Evolutionary conservation across 1,140 invertebrate species (phyloP), one percentile per base, ranked within the genome.

Genomic region (Apis florea): DNA sequence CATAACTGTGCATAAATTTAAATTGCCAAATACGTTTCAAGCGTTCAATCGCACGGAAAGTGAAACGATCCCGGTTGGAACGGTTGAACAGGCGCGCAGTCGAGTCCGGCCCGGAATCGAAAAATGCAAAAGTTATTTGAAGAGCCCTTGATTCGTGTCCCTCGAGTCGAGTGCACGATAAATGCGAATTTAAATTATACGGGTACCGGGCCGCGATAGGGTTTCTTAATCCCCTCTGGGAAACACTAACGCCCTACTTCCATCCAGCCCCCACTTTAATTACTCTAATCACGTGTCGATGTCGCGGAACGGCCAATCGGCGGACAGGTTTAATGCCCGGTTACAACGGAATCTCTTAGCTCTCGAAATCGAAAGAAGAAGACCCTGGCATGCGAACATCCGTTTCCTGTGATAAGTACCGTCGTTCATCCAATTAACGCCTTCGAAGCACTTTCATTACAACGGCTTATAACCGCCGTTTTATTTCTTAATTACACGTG

Each of bases 221-320:
- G 91, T 88, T 92, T 93, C 92, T 92, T 93, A 92, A 92, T 93
- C 90, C 88, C 82, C 88, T 86, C 83, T 86, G 82, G 70, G 85
- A 85, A 91, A 90, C 88, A 87, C 83, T 89, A 87, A 90, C 89
- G 92, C 81, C 90, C 92, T 92, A 93, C 86, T 92, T 93, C 87
- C 47, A 80, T 84, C 49, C 79, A 58, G 85, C 74, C 72, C 82
- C 66, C 64, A 40, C 61, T 86, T 40, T 92, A 92, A 92, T 92
- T 92, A 91, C 89, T 90, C 87, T 92, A 89, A 93, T 91, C 89
- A 89, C 77, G 84, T 88, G 83, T 77, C 72, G 82, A 49, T 81
- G 84, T 71, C 85, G 79, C 31, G 83, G 73, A 72, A 73, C 88
- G 75, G 79, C 78, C 67, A 83, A 80, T 85, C 66, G 73, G 40